These are phyloP conservation scores for Arenaria interpres DNA, from an alignment of 2,113 vertebrate species.

Conservation along the genomic window DNA sequence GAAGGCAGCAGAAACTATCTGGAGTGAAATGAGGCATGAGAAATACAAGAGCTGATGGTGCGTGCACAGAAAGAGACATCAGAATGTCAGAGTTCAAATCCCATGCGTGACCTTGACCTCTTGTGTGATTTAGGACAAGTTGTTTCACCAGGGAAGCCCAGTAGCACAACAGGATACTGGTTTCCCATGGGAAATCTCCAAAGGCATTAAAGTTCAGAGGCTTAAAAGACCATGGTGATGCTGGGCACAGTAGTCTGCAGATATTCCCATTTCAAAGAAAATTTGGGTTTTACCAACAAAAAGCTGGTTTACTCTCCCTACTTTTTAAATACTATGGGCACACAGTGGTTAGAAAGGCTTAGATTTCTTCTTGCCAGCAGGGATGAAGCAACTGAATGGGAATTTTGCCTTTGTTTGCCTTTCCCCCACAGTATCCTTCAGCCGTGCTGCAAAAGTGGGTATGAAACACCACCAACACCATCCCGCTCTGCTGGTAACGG, in stretches of 20 bases:
- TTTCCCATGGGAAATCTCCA: background rate
- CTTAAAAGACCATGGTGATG: background rate
- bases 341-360: background rate
- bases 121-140: background rate
- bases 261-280: background rate
- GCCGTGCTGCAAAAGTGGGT: fast-evolving
- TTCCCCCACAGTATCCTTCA: background rate
- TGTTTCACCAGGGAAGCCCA: background rate
- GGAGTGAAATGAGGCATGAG: background rate
- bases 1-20: background rate
- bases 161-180: background rate
- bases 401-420: background rate
- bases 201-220: background rate
- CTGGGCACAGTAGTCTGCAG: background rate
- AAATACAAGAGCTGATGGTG: background rate
- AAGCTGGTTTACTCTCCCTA: background rate
- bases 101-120: background rate
- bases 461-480: background rate
- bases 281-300: background rate
- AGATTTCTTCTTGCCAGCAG: background rate
- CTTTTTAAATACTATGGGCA: background rate
- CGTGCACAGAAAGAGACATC: background rate
- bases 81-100: background rate
- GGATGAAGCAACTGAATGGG: background rate
- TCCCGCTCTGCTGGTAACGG: background rate